Evolutionary conservation across 2,888 invertebrate genomes (phyloP), one percentile per base, ranked within the genome.

Genomic region (Papilio gigon): DNA sequence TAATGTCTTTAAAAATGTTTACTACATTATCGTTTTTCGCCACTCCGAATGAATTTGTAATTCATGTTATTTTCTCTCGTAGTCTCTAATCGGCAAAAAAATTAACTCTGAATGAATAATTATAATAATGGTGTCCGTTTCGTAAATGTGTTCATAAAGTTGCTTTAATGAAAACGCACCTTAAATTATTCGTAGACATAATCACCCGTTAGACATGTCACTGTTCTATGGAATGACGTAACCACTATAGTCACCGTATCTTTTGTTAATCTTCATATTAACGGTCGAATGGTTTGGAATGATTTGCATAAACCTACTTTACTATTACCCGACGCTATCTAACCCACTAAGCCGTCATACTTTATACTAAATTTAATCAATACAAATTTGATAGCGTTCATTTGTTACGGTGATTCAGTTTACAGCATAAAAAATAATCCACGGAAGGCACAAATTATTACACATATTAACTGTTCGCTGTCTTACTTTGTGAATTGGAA

Each of bases 241-340:
- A 64, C 37, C 4, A 44, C 47, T 63, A 30, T 8, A 35, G 53
- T 37, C 64, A 40, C 53, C 37, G 40, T 40, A 65, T 65, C 56
- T 27, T 53, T 56, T 37, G 37, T 65, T 56, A 65, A 40, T 62
- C 62, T 47, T 42, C 56, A 56, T 65, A 65, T 56, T 64, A 64
- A 64, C 62, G 62, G 62, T 33, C 47, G 25, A 33, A 33, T 44
- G 14, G 47, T 62, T 62, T 47, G 17, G 62, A 62, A 62, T 62
- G 62, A 62, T 62, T 62, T 62, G 62, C 62, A 62, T 62, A 62
- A 62, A 62, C 47, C 61, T 42, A 61, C 30, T 61, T 61, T 42
- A 61, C 25, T 62, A 33, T 27, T 60, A 62, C 42, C 44, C 20
- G 20, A 12, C 11, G 4, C 17, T 12, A 37, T 22, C 20, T 56